These are phyloP conservation scores for Drosophila lowei DNA, from an alignment of 1,140 invertebrate species.

Conservation along the genomic window DNA sequence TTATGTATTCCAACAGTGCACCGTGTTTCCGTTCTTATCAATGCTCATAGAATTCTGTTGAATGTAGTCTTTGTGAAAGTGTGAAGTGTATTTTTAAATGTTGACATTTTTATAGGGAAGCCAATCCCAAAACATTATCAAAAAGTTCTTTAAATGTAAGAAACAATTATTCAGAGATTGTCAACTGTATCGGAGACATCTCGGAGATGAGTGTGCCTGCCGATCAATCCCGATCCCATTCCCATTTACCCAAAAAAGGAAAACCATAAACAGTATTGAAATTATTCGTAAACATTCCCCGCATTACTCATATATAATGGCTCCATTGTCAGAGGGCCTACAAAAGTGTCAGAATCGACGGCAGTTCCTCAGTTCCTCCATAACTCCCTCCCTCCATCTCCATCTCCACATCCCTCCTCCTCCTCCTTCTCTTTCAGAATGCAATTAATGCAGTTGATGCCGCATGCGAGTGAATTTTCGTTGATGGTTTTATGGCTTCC, in stretches of 20 bases:
- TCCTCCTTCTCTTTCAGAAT: slow-evolving; percentile 38
- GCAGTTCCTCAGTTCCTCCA: slow-evolving; percentile 16
- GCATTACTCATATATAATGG: slow-evolving; percentile 41
- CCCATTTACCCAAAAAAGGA: not conserved
- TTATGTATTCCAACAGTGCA: no score
- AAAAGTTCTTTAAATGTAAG: no score
- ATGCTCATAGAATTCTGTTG: no score
- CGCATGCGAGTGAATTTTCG: slow-evolving; percentile 53
- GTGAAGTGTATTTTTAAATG: no score
- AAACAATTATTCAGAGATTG: no score
- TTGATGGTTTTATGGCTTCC: slow-evolving; percentile 76
- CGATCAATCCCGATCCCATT: no score
- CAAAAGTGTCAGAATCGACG: not conserved
- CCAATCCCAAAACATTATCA: no score
- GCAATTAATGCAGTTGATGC: slow-evolving; percentile 45
- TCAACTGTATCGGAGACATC: no score
- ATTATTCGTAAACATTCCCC: slow-evolving; percentile 8
- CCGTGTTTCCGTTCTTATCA: no score
- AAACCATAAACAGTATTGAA: slow-evolving; percentile 22
- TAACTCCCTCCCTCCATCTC: not conserved
- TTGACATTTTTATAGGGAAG: no score
- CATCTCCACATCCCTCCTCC: not conserved
- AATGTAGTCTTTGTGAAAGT: no score
- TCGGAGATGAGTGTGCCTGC: no score
- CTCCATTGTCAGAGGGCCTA: slow-evolving; percentile 24